A percentile compares a stretch with the other conserved stretches of the same genome.
Evolutionary conservation across 2,113 vertebrate genomes (phyloP).

Genomic region (Arizona elegans): DNA sequence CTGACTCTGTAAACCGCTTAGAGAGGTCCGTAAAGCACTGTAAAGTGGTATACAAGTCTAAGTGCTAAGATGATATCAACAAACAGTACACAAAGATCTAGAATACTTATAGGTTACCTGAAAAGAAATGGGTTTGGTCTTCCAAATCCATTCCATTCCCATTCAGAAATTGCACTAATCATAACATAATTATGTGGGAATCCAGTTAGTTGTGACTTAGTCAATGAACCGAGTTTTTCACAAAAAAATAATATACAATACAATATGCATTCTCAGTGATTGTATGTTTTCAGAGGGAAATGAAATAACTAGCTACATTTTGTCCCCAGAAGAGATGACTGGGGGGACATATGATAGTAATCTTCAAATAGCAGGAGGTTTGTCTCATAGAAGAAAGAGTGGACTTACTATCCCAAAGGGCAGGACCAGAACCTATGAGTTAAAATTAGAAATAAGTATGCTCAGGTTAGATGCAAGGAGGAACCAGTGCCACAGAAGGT

Average conservation of each 20-base stretch:
- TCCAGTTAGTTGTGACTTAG: neutral
- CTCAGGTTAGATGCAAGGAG: neutral
- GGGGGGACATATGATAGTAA: neutral
- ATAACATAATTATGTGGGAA: neutral
- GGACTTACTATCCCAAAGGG: neutral
- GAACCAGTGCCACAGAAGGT: neutral
- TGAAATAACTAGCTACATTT: neutral
- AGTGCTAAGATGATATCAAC: neutral
- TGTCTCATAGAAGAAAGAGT: neutral
- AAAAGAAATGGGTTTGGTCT: neutral
- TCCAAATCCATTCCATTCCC: neutral
- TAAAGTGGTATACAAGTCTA: no score
- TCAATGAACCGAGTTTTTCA: neutral
- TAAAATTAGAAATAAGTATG: neutral
- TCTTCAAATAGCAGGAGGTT: neutral
- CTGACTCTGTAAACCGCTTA: no score
- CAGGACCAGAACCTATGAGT: neutral
- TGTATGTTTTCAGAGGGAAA: neutral
- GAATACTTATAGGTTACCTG: neutral
- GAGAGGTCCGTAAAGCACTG: no score
- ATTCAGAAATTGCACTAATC: neutral
- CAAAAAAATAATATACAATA: neutral
- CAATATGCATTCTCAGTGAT: neutral
- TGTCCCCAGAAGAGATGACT: neutral
- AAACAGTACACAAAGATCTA: neutral